phyloP scores from a whole-genome alignment of 2,113 vertebrate genomes.

The Capra hircus region DNA sequence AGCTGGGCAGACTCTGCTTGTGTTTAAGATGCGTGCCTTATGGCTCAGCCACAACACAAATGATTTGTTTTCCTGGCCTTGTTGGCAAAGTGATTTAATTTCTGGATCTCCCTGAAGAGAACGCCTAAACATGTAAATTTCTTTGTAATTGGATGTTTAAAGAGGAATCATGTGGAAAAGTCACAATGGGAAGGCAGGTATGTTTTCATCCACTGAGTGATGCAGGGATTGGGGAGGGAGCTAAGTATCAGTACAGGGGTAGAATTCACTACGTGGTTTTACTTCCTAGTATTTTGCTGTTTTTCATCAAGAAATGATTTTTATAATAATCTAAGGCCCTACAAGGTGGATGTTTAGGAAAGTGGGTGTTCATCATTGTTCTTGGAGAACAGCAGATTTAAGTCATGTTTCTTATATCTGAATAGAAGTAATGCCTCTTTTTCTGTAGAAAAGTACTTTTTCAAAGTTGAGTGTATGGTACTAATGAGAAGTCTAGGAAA shows the following conservation, averaged over 20 bases:
- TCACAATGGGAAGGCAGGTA: not conserved
- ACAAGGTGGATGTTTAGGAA: not conserved
- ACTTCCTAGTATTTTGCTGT: not conserved
- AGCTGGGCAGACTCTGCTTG: slow-evolving; percentile 55
- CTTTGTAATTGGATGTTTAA: slow-evolving; percentile 40
- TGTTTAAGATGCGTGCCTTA: slow-evolving; percentile 60
- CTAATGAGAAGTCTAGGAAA: not conserved
- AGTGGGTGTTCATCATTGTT: not conserved
- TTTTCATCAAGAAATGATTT: not conserved
- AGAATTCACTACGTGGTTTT: not conserved
- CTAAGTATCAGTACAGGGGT: not conserved
- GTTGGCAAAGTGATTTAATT: slow-evolving; percentile 56
- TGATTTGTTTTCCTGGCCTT: slow-evolving; percentile 65
- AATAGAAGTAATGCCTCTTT: not conserved
- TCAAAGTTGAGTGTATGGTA: not conserved
- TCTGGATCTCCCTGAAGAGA: slow-evolving; percentile 14
- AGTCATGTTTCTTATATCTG: not conserved
- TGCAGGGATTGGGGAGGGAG: too few relatives aligned
- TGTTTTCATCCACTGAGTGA: not conserved
- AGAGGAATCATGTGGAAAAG: not conserved
- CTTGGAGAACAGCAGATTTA: not conserved
- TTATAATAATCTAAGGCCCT: not conserved
- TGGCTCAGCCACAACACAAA: slow-evolving; percentile 65
- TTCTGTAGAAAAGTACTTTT: not conserved
- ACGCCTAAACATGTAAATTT: slow-evolving; percentile 42